Evolutionary conservation across 2,888 invertebrate genomes (phyloP).

Genomic region (Drosophila macrothrix): DNA sequence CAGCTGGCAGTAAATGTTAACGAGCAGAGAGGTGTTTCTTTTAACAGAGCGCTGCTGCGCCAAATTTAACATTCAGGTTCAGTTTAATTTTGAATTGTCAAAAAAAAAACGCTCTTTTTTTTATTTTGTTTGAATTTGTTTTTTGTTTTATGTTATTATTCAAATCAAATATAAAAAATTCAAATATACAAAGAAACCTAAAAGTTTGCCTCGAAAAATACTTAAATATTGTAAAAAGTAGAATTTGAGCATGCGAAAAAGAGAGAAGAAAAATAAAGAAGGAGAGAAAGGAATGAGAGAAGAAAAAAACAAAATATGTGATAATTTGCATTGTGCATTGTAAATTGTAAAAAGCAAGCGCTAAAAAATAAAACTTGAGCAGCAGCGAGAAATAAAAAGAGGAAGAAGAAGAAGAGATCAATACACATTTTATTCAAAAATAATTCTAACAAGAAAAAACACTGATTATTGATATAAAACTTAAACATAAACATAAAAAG

Average conservation of each 20-base stretch:
- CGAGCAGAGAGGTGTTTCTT: slow-evolving; percentile 35
- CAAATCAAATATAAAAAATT: slow-evolving; percentile 33
- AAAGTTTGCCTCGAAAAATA: slow-evolving; percentile 68
- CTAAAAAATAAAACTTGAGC: slow-evolving; percentile 23
- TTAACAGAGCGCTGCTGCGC: slow-evolving; percentile 68
- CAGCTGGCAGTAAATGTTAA: slow-evolving; percentile 54
- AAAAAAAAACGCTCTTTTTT: slow-evolving; percentile 13
- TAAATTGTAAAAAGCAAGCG: slow-evolving; percentile 70
- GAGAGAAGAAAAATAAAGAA: slow-evolving; percentile 16
- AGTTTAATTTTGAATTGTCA: slow-evolving; percentile 30
- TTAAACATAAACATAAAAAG: slow-evolving; percentile 33
- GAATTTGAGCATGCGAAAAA: slow-evolving; percentile 69
- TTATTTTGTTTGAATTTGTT: slow-evolving; percentile 24
- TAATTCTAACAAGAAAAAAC: slow-evolving; percentile 34
- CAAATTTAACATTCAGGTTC: slow-evolving; percentile 36
- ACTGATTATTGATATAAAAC: slow-evolving; percentile 38
- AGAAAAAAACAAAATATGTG: slow-evolving; percentile 71
- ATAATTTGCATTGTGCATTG: slow-evolving; percentile 84
- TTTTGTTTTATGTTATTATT: slow-evolving; percentile 39
- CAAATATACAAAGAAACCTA: slow-evolving; percentile 19
- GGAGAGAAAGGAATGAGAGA: slow-evolving; percentile 26
- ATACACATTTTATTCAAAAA: slow-evolving; percentile 42
- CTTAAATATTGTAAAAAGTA: slow-evolving; percentile 70
- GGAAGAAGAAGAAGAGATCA: slow-evolving; percentile 32
- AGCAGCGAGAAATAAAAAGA: slow-evolving; percentile 15